Conservation (phyloP, 2,888 invertebrate genomes). For the Atethmia centrago region DNA sequence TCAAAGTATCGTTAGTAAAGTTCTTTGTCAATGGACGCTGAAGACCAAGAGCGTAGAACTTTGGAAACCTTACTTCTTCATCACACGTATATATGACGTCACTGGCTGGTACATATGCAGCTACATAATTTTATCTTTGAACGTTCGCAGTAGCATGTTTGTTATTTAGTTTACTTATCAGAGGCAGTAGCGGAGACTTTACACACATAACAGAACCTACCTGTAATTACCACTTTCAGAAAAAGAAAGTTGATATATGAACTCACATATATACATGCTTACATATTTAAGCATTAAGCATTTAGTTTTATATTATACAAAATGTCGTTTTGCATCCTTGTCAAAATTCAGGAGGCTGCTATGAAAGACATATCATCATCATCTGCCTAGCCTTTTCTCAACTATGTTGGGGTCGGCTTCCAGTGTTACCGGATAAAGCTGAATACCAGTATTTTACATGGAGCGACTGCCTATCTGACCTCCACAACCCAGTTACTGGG, state of each 20-base stretch:
- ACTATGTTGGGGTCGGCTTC: too few relatives aligned
- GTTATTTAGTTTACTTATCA: neutral
- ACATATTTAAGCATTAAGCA: too few relatives aligned
- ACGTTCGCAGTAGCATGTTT: neutral
- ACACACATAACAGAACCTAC: neutral
- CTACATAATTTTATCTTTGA: neutral
- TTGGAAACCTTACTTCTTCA: conserved; percentile 1
- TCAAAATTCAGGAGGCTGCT: too few relatives aligned
- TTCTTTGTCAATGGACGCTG: conserved; percentile 21
- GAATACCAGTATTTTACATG: too few relatives aligned
- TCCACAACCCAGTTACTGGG: too few relatives aligned
- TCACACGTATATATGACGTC: conserved; percentile 23
- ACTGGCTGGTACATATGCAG: conserved; percentile 6
- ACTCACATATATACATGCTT: too few relatives aligned
- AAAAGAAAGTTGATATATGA: neutral
- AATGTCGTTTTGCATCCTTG: too few relatives aligned
- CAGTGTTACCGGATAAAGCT: too few relatives aligned
- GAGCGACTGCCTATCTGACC: too few relatives aligned
- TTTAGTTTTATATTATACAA: too few relatives aligned
- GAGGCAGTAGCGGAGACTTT: neutral
- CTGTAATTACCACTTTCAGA: neutral
- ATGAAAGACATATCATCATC: too few relatives aligned
- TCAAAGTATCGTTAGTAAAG: neutral
- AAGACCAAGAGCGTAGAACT: neutral
- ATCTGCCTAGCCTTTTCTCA: too few relatives aligned